Percentiles rank a stretch among this genome's conserved stretches.
Evolutionary conservation across 2,797 vertebrate species (phyloP).

Genomic region (Galago senegalensis): DNA sequence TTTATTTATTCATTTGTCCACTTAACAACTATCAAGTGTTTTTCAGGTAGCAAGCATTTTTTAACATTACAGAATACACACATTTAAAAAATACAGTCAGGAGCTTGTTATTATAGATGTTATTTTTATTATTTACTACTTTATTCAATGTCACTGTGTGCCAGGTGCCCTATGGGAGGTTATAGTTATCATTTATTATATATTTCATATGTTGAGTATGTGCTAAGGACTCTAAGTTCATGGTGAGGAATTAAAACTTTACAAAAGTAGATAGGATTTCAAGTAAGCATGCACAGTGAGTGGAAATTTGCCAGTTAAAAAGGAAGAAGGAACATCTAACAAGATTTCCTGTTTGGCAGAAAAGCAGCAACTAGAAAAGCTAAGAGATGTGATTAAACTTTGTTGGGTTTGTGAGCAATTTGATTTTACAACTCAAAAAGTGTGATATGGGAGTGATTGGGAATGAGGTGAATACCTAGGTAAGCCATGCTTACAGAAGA

Average conservation of each 20-base stretch:
- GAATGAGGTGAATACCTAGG: too few species aligned
- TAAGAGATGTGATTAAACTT: neutral
- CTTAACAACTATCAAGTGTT: neutral
- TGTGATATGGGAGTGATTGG: too few species aligned
- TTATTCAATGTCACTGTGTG: neutral
- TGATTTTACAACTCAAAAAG: too few species aligned
- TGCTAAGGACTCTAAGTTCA: neutral
- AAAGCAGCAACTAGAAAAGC: neutral
- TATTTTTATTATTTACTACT: neutral
- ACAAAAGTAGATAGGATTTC: neutral
- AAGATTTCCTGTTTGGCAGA: neutral
- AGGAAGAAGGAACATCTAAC: neutral
- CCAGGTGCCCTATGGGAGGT: neutral
- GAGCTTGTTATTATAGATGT: neutral
- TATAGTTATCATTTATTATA: neutral
- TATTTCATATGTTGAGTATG: neutral
- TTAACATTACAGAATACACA: neutral
- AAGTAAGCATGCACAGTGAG: neutral
- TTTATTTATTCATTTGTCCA: too few species aligned
- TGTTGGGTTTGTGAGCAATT: neutral
- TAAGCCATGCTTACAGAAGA: too few species aligned
- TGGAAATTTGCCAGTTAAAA: neutral
- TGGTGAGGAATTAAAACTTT: neutral
- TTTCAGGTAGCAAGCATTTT: too few species aligned
- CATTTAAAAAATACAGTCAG: neutral